A percentile compares a stretch with the other conserved stretches of the same genome.
These are phyloP conservation scores for Erebia ligea DNA, from an alignment of 2,888 invertebrate species.

Conservation along the genomic window DNA sequence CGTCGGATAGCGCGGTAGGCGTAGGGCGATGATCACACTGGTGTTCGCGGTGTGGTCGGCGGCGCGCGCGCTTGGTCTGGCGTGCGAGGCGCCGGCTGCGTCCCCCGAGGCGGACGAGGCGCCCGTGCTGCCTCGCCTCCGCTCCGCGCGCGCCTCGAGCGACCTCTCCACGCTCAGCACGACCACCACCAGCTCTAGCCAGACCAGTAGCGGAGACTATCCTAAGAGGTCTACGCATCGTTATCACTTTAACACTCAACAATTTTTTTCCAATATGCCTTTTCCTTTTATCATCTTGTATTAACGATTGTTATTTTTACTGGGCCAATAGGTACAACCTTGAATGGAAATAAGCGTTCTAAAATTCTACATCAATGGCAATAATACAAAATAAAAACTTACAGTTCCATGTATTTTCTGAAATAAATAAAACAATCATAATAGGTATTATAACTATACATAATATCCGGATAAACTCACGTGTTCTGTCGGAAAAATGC, in stretches of 20 bases:
- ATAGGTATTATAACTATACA: no score
- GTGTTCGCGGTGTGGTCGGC: slow-evolving; percentile 85
- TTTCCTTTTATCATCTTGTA: not conserved
- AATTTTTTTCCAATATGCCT: not conserved
- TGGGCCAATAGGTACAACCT: slow-evolving; percentile 62
- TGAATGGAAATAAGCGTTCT: not conserved
- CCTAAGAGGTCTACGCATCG: slow-evolving; percentile 70
- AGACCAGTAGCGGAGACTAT: slow-evolving; percentile 72
- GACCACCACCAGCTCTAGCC: slow-evolving; percentile 78
- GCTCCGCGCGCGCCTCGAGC: slow-evolving; percentile 77
- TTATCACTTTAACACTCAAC: slow-evolving; percentile 32
- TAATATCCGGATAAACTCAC: no score
- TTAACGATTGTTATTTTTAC: slow-evolving; percentile 67
- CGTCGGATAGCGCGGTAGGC: slow-evolving; percentile 65
- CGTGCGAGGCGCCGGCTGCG: slow-evolving; percentile 57
- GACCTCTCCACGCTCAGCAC: slow-evolving; percentile 78
- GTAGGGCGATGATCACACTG: slow-evolving; percentile 82
- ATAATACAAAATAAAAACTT: not conserved
- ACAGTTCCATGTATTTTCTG: no score
- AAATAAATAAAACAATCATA: no score
- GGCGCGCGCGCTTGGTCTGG: slow-evolving; percentile 83
- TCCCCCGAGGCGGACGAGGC: slow-evolving; percentile 71
- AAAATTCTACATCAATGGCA: no score
- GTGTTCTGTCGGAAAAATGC: no score
- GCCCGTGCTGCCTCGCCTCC: slow-evolving; percentile 72